These are phyloP conservation scores for Cotesia congregata DNA, from an alignment of 2,888 invertebrate genomes.

Conservation along the genomic window DNA sequence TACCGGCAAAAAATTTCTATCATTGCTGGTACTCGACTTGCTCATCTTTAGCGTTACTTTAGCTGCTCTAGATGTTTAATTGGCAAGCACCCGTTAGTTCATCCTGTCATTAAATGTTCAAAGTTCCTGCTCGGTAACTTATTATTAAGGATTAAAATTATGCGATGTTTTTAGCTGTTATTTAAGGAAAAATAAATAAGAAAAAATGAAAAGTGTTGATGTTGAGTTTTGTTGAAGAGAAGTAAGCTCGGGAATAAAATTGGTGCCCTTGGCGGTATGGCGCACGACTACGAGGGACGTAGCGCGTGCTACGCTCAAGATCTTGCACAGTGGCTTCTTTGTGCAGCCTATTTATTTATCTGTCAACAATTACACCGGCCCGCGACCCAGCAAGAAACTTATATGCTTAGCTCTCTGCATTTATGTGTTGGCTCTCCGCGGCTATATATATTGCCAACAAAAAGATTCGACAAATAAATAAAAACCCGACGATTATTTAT, in stretches of 20 bases:
- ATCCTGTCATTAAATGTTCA: neutral
- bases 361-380: constrained; percentile 65
- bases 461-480: neutral
- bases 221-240: too few species aligned
- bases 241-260: constrained; percentile 39
- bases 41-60: neutral
- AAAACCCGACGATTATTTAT: neutral
- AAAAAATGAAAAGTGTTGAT: too few species aligned
- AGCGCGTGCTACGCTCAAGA: constrained; percentile 56
- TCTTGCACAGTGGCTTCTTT: constrained; percentile 61
- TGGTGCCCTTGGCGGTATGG: constrained; percentile 53
- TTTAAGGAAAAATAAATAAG: too few species aligned
- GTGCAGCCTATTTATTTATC: constrained; percentile 67
- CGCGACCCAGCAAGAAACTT: constrained; percentile 55
- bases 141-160: too few species aligned
- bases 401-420: too few species aligned
- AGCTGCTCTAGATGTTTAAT: constrained; percentile 64
- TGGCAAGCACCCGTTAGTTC: constrained; percentile 49
- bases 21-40: constrained; percentile 52
- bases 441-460: constrained; percentile 5
- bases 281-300: constrained; percentile 51
- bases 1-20: constrained; percentile 60
- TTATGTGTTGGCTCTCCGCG: neutral
- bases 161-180: too few species aligned
- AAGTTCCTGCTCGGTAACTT: too few species aligned